Percentiles rank a stretch among this genome's conserved stretches.
Conservation (phyloP, 1,140 invertebrate genomes). For the Penaeus chinensis region DNA sequence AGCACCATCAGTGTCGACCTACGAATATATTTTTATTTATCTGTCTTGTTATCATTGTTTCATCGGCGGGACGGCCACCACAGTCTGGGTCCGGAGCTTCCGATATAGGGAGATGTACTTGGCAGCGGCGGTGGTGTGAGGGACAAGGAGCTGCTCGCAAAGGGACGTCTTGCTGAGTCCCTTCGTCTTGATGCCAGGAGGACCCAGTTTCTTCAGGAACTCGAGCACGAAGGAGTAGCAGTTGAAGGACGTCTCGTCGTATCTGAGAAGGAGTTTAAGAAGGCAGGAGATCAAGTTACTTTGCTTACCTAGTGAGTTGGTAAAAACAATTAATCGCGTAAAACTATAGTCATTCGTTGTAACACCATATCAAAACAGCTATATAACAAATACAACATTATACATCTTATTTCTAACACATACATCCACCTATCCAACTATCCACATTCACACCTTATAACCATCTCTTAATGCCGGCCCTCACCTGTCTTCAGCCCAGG, state of each 20-base stretch:
- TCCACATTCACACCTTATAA: too few species aligned
- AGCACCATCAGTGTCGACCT: too few species aligned
- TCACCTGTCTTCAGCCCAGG: slow-evolving; percentile 75
- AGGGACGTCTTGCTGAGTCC: slow-evolving; percentile 72
- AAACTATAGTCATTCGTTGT: too few species aligned
- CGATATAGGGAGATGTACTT: slow-evolving; percentile 85
- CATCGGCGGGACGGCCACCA: slow-evolving; percentile 35
- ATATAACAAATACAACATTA: too few species aligned
- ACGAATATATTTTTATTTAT: too few species aligned
- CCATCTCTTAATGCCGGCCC: too few species aligned
- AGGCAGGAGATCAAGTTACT: slow-evolving; percentile 12
- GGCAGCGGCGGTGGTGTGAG: slow-evolving; percentile 78
- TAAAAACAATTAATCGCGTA: too few species aligned
- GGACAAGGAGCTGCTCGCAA: slow-evolving; percentile 82
- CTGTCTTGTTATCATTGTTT: too few species aligned
- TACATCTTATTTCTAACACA: too few species aligned
- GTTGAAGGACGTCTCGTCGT: slow-evolving; percentile 80
- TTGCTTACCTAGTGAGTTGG: too few species aligned
- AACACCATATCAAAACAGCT: too few species aligned
- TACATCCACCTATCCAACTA: too few species aligned
- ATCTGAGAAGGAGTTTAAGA: slow-evolving; percentile 67
- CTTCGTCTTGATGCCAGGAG: slow-evolving; percentile 51
- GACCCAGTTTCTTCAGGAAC: slow-evolving; percentile 75
- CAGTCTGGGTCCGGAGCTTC: slow-evolving; percentile 70
- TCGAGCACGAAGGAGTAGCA: slow-evolving; percentile 84